phyloP scores from a whole-genome alignment of 2,113 vertebrate species.

The Trachemys scripta region DNA sequence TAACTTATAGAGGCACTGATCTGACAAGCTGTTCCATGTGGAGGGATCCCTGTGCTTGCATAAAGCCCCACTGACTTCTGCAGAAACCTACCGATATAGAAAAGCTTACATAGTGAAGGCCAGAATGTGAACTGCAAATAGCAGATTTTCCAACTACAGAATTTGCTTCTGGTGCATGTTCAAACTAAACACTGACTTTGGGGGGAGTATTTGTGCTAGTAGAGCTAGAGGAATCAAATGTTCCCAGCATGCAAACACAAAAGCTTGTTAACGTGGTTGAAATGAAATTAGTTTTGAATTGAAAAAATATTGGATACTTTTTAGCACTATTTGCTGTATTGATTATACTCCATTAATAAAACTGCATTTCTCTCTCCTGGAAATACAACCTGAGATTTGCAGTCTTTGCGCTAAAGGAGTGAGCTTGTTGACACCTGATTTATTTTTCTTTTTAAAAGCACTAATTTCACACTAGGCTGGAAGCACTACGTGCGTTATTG shows the following conservation, averaged over 20 bases:
- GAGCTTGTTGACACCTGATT: not conserved
- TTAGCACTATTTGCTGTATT: not conserved
- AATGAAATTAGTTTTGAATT: not conserved
- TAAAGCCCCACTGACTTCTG: not conserved
- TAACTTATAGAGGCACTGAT: not conserved
- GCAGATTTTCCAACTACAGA: not conserved
- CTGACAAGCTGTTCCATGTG: not conserved
- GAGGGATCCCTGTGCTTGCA: not conserved
- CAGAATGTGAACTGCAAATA: constrained; percentile 14
- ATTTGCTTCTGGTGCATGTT: not conserved
- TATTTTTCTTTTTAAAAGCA: not conserved
- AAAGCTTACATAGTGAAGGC: not conserved
- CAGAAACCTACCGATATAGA: constrained; percentile 7
- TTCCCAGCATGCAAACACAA: not conserved
- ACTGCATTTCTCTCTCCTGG: not conserved
- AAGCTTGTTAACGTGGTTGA: not conserved
- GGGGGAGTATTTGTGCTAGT: not conserved
- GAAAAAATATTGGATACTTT: not conserved
- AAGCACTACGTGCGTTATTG: not conserved
- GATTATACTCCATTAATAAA: not conserved
- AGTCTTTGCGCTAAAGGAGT: not conserved
- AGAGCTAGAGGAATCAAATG: not conserved
- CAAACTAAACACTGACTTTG: not conserved
- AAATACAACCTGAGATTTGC: not conserved
- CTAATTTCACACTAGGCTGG: not conserved